Conservation (phyloP, 2,888 invertebrate genomes). For the Panorpa germanica region DNA sequence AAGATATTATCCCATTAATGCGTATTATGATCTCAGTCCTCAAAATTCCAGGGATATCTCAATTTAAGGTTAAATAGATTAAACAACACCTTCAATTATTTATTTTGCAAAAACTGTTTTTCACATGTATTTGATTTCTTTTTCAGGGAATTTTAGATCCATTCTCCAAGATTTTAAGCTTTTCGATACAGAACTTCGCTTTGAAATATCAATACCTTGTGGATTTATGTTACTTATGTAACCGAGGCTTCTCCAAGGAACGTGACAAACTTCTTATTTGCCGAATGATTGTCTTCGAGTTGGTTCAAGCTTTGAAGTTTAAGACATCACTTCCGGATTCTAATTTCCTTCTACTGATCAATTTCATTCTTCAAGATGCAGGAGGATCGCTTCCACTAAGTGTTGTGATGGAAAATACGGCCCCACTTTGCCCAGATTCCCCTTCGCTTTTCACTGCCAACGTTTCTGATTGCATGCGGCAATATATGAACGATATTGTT, state of each 20-base stretch:
- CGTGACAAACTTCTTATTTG: slow-evolving; percentile 86
- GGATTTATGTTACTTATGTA: slow-evolving; percentile 79
- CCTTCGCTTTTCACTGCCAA: slow-evolving; percentile 45
- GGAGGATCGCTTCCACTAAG: slow-evolving; percentile 74
- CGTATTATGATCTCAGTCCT: slow-evolving; percentile 62
- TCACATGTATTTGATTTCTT: slow-evolving; percentile 6
- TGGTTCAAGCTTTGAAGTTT: slow-evolving; percentile 89
- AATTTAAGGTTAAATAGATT: slow-evolving; percentile 39
- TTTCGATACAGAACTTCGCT: slow-evolving; percentile 76
- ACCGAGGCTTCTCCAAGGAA: slow-evolving; percentile 77
- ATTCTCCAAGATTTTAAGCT: slow-evolving; percentile 85
- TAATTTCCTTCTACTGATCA: slow-evolving; percentile 80
- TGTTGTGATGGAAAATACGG: slow-evolving; percentile 41
- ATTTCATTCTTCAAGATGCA: slow-evolving; percentile 77
- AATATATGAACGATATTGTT: slow-evolving; percentile 79
- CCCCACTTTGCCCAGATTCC: slow-evolving; percentile 24
- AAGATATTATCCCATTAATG: slow-evolving; percentile 50
- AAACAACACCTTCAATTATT: slow-evolving; percentile 1
- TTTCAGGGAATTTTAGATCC: slow-evolving; percentile 73
- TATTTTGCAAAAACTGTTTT: slow-evolving; percentile 5
- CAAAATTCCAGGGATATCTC: slow-evolving; percentile 65
- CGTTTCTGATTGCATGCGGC: slow-evolving; percentile 85
- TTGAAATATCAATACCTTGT: slow-evolving; percentile 62
- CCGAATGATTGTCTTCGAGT: slow-evolving; percentile 79
- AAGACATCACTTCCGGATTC: slow-evolving; percentile 88